A percentile compares a stretch with the other conserved stretches of the same genome.
Evolutionary conservation across 2,888 invertebrate species (phyloP).

Genomic region (Eupithecia subumbrata): DNA sequence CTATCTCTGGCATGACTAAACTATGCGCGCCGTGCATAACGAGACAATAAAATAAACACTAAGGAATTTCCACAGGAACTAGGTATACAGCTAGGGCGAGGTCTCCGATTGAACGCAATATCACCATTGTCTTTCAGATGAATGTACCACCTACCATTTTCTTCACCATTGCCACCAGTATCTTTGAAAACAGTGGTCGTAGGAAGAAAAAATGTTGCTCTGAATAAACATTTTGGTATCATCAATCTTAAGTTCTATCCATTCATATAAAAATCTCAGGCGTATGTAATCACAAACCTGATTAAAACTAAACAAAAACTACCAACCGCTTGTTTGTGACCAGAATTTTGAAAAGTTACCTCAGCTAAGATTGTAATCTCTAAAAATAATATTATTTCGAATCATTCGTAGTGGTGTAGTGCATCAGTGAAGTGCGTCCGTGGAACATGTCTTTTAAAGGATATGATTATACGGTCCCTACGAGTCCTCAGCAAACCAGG

Average conservation of each 20-base stretch:
- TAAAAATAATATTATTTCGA: constrained; percentile 5
- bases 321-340: neutral
- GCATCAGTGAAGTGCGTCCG: neutral
- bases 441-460: neutral
- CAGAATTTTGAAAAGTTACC: neutral
- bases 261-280: neutral
- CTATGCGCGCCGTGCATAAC: neutral
- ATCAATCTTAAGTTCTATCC: neutral
- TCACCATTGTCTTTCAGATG: constrained; percentile 11
- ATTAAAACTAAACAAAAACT: neutral
- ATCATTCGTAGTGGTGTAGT: constrained; percentile 2
- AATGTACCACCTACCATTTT: neutral
- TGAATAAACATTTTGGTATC: neutral
- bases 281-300: neutral
- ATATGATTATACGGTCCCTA: neutral
- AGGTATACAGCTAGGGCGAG: neutral
- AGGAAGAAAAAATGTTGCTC: neutral
- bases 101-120: constrained; percentile 7
- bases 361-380: neutral
- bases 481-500: neutral
- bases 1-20: neutral
- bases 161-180: neutral
- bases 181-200: neutral
- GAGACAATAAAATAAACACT: constrained; percentile 7
- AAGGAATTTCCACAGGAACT: constrained; percentile 8